phyloP scores from a whole-genome alignment of 37 sponge, comb jelly and placozoan species.

The Petrosia ficiformis region DNA sequence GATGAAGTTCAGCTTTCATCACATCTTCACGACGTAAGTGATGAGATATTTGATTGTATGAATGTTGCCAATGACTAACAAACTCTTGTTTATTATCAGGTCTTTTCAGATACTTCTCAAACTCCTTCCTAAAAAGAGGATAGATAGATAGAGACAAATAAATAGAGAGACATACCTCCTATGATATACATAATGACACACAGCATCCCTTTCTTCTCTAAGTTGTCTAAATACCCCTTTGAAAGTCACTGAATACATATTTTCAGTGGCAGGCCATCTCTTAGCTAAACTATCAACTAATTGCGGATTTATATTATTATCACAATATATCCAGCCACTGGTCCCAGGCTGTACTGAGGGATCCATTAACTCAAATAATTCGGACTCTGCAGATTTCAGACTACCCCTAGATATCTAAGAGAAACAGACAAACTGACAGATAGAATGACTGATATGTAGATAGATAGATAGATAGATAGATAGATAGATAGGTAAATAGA shows the following conservation, averaged over 20 bases:
- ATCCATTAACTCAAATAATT: neutral
- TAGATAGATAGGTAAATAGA: too few relatives aligned
- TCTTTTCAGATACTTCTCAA: constrained; percentile 60
- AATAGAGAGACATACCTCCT: constrained; percentile 48
- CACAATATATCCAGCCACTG: constrained; percentile 51
- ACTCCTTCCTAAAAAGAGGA: constrained; percentile 51
- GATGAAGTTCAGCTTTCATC: constrained; percentile 94
- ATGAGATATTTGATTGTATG: constrained; percentile 72
- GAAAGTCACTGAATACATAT: constrained; percentile 61
- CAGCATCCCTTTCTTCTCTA: constrained; percentile 71
- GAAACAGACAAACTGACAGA: neutral
- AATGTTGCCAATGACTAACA: constrained; percentile 77
- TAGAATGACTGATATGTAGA: neutral
- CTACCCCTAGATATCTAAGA: too few relatives aligned
- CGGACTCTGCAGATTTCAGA: constrained; percentile 6
- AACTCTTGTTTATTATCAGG: constrained; percentile 95
- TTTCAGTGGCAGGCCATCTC: constrained; percentile 77
- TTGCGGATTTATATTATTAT: constrained; percentile 10
- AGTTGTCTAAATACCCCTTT: constrained; percentile 55
- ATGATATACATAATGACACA: constrained; percentile 73
- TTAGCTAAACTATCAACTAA: constrained; percentile 54
- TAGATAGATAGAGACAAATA: neutral
- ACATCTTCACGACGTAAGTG: constrained; percentile 70
- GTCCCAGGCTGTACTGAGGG: constrained; percentile 27
- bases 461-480: too few relatives aligned